Percentiles rank a stretch among this genome's conserved stretches.
These are phyloP conservation scores for Lasaia peninsularis DNA, from an alignment of 1,140 invertebrate species.

Conservation along the genomic window DNA sequence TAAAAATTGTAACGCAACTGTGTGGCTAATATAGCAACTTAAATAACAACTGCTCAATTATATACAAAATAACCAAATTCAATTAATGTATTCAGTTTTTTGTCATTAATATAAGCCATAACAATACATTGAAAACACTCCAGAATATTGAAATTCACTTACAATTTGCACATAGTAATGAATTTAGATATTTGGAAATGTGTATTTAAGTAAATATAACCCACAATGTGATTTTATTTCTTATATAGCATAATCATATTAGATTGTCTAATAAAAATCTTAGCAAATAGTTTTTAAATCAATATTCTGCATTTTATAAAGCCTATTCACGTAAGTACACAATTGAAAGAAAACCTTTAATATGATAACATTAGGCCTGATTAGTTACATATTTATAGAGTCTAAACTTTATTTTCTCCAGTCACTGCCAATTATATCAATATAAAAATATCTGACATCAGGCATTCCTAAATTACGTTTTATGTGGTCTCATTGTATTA, in stretches of 20 bases:
- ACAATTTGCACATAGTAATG: constrained; percentile 6
- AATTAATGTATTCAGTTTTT: neutral
- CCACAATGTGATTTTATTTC: constrained; percentile 61
- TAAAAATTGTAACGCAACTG: neutral
- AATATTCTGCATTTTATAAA: constrained; percentile 12
- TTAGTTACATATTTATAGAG: constrained; percentile 5
- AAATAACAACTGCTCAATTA: neutral
- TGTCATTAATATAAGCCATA: neutral
- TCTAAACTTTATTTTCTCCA: constrained; percentile 24
- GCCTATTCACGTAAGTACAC: constrained; percentile 3
- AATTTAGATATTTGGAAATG: constrained; percentile 35
- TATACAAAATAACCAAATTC: neutral
- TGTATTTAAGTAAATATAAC: constrained; percentile 36
- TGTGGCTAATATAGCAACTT: neutral
- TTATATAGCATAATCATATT: constrained; percentile 34
- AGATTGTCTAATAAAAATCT: constrained; percentile 17
- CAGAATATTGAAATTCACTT: neutral
- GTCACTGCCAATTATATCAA: constrained; percentile 63
- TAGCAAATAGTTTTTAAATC: constrained; percentile 29
- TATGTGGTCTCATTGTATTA: constrained; percentile 65
- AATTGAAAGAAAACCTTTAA: neutral
- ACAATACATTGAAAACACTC: neutral
- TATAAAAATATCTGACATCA: constrained; percentile 43
- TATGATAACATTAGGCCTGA: constrained; percentile 1
- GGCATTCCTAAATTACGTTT: constrained; percentile 60